These are phyloP conservation scores for Hemibagrus wyckioides DNA, from an alignment of 2,113 vertebrate genomes.

Conservation along the genomic window DNA sequence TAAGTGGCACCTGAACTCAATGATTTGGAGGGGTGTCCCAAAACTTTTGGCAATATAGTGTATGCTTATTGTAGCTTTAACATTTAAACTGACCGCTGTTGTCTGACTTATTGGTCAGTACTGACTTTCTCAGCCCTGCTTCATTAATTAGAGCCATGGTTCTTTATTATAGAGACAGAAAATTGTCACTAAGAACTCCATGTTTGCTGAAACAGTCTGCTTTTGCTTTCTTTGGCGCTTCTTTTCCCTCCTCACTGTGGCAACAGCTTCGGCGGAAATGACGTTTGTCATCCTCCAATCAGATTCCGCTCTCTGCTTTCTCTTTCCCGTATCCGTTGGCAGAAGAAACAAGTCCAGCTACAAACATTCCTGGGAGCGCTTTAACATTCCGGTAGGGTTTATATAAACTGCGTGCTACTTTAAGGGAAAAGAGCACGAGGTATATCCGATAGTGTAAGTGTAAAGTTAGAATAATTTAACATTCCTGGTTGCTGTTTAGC, in stretches of 20 bases:
- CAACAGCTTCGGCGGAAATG: background rate
- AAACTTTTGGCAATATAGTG: too few species aligned
- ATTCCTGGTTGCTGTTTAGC: background rate
- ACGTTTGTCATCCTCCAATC: conserved; percentile 43
- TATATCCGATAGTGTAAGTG: background rate
- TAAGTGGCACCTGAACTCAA: too few species aligned
- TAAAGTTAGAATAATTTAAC: background rate
- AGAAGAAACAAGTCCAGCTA: conserved; percentile 35
- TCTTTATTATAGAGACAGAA: background rate
- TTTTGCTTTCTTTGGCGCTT: background rate
- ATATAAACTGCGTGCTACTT: background rate
- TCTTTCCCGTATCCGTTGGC: conserved; percentile 58
- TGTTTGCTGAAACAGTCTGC: background rate
- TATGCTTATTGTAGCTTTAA: background rate
- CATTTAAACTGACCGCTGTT: too few species aligned
- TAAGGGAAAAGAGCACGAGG: too few species aligned
- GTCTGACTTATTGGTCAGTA: too few species aligned
- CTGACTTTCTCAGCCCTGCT: background rate
- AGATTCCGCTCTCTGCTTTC: background rate
- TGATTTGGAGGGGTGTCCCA: too few species aligned
- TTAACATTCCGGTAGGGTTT: conserved; percentile 39
- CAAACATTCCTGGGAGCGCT: conserved; percentile 41
- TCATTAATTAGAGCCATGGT: background rate
- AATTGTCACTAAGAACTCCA: background rate
- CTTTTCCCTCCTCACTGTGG: conserved; percentile 12